phyloP scores from a whole-genome alignment of 2,888 invertebrate genomes.

The Caenorhabditis sp. region DNA sequence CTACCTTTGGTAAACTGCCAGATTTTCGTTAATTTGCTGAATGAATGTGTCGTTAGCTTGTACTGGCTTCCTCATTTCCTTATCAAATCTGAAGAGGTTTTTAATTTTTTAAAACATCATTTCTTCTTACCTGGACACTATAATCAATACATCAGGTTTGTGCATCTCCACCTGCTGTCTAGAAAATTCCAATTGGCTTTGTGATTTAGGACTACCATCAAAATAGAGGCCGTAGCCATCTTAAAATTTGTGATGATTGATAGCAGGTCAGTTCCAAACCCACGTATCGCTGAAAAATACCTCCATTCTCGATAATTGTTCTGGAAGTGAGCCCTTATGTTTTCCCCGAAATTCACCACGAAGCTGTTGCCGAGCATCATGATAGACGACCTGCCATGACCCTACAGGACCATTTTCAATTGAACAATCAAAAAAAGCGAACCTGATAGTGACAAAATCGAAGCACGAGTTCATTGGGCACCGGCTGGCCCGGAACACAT shows the following conservation, averaged over 20 bases:
- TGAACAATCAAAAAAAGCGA: neutral
- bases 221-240: slow-evolving; percentile 3
- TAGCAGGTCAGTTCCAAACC: too few relatives aligned
- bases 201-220: neutral
- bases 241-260: neutral
- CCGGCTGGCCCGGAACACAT: neutral
- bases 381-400: slow-evolving; percentile 24
- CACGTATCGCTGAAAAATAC: neutral
- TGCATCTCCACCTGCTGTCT: slow-evolving; percentile 13
- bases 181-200: slow-evolving; percentile 1
- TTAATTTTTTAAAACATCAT: neutral
- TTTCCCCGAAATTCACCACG: neutral
- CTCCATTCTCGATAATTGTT: slow-evolving; percentile 8
- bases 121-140: neutral
- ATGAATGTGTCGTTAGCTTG: neutral
- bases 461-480: too few relatives aligned
- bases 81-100: neutral
- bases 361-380: slow-evolving; percentile 45
- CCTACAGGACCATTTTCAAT: neutral
- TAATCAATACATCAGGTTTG: slow-evolving; percentile 17
- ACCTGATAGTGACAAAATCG: too few relatives aligned
- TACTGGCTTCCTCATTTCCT: neutral
- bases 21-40: neutral
- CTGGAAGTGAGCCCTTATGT: slow-evolving; percentile 6
- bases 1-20: neutral